phyloP scores from a whole-genome alignment of 2,113 vertebrate species.

The Trochalopteron elliotii region DNA sequence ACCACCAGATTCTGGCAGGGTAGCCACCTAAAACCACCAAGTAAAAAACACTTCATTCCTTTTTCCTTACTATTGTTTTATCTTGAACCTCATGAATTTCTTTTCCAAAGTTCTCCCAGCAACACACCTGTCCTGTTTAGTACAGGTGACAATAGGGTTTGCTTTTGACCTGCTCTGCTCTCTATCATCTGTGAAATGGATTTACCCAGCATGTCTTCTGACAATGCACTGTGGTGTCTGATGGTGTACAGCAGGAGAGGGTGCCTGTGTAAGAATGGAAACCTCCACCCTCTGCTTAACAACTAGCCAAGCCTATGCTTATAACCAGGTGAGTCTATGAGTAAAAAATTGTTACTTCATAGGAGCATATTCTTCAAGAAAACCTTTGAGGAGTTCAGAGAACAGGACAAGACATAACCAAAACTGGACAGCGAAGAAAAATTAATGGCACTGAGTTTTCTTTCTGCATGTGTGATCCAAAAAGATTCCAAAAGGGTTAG shows the following conservation, averaged over 20 bases:
- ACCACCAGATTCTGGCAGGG: not conserved
- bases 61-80: not conserved
- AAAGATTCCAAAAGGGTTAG: not conserved
- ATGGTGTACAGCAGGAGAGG: not conserved
- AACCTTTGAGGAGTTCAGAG: not conserved
- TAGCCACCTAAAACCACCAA: not conserved
- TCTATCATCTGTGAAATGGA: not conserved
- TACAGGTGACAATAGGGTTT: not conserved
- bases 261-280: not conserved
- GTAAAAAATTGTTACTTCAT: accelerated
- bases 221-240: accelerated
- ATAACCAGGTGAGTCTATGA: not conserved
- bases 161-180: not conserved
- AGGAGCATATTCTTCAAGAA: not conserved
- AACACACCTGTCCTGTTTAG: not conserved
- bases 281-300: not conserved
- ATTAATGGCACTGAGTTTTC: not conserved
- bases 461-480: not conserved
- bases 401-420: not conserved
- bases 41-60: not conserved
- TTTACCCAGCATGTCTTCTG: not conserved
- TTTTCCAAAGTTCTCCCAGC: not conserved
- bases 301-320: not conserved
- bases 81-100: not conserved
- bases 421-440: not conserved